Evolutionary conservation across 2,888 invertebrate genomes (phyloP).

Genomic region (Ichneumoninae sp.): DNA sequence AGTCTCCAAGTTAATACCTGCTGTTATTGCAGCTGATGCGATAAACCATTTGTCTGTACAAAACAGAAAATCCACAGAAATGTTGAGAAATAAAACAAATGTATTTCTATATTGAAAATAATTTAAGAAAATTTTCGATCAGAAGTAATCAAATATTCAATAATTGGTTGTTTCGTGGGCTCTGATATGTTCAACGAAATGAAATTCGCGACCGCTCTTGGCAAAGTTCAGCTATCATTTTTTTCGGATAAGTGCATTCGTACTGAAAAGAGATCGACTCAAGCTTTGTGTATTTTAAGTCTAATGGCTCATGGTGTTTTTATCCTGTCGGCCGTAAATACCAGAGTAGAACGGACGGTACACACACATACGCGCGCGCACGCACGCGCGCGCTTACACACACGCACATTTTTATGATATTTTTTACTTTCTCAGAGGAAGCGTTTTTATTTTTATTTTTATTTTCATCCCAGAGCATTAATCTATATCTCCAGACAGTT

Average conservation of each 20-base stretch:
- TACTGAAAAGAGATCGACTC: slow-evolving; percentile 88
- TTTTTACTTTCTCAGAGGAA: no score
- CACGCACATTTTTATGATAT: no score
- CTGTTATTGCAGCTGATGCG: slow-evolving; percentile 87
- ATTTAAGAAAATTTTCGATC: slow-evolving; percentile 3
- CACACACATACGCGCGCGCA: no score
- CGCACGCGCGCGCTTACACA: no score
- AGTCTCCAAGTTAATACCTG: slow-evolving; percentile 85
- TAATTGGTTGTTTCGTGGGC: slow-evolving; percentile 85
- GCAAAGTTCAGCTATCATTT: slow-evolving; percentile 83
- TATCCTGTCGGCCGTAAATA: slow-evolving; percentile 82
- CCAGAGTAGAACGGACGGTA: slow-evolving; percentile 64
- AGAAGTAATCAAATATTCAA: slow-evolving; percentile 80
- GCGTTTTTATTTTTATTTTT: neutral
- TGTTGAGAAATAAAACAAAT: neutral
- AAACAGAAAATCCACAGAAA: slow-evolving; percentile 85
- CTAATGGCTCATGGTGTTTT: slow-evolving; percentile 85
- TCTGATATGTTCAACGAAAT: slow-evolving; percentile 79
- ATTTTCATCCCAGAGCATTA: no score
- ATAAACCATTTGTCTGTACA: slow-evolving; percentile 91
- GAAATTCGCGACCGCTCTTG: slow-evolving; percentile 85
- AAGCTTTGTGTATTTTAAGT: slow-evolving; percentile 86
- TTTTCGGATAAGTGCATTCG: slow-evolving; percentile 85
- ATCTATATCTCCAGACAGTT: neutral
- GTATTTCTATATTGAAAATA: neutral